Conservation (phyloP, 2,888 invertebrate species). For the Cerastoderma edule region DNA sequence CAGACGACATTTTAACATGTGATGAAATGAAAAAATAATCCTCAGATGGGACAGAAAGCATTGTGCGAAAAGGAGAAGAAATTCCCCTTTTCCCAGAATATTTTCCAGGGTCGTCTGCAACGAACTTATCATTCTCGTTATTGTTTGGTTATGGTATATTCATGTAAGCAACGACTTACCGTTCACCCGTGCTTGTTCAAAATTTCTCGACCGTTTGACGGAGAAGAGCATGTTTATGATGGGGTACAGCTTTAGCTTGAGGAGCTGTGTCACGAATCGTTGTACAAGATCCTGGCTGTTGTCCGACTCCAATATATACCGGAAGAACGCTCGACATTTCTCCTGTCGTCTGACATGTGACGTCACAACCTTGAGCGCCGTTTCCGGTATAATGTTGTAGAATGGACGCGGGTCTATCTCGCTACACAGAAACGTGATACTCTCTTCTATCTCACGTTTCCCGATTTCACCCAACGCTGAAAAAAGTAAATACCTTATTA, state of each 20-base stretch:
- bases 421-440: neutral
- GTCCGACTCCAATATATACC: neutral
- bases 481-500: no score
- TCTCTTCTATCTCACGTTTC: neutral
- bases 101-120: no score
- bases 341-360: neutral
- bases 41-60: no score
- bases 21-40: no score
- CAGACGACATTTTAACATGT: no score
- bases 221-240: neutral
- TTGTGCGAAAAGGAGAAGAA: no score
- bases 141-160: no score
- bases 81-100: no score
- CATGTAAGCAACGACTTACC: no score
- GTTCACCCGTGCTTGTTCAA: neutral
- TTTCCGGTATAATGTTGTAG: neutral
- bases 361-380: neutral
- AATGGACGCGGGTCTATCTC: constrained; percentile 1
- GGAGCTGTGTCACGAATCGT: neutral
- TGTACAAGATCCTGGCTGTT: neutral
- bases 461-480: neutral
- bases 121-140: no score
- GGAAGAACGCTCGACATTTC: neutral
- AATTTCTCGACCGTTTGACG: constrained; percentile 3
- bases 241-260: neutral